A percentile compares a stretch with the other conserved stretches of the same genome.
Conservation (phyloP, 2,113 vertebrate species). For the Dendrocopos noguchii region DNA sequence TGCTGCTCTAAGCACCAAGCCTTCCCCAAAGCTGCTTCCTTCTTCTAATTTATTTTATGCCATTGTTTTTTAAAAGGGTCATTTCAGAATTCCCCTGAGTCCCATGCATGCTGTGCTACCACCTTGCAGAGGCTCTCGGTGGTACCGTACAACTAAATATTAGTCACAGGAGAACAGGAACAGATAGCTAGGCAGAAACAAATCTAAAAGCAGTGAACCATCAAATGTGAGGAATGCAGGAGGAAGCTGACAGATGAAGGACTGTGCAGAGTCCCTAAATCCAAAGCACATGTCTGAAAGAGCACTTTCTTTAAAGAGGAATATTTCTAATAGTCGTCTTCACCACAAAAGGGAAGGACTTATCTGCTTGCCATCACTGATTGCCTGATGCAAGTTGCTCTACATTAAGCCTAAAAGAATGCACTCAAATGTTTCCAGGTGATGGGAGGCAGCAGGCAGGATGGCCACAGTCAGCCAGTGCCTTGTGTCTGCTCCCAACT, state of each 20-base stretch:
- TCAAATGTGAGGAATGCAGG: background rate
- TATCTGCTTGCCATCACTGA: background rate
- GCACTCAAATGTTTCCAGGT: background rate
- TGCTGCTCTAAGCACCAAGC: background rate
- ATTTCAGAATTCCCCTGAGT: constrained; percentile 24
- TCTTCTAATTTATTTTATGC: constrained; percentile 24
- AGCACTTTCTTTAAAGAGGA: background rate
- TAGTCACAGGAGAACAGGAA: constrained; percentile 40
- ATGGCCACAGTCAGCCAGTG: rapidly evolving
- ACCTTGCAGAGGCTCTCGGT: constrained; percentile 27
- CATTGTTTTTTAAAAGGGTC: constrained; percentile 23
- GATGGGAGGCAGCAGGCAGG: background rate
- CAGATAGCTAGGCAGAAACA: constrained; percentile 23
- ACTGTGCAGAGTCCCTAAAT: constrained; percentile 43
- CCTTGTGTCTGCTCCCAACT: background rate
- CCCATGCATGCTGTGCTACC: background rate
- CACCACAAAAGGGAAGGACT: background rate
- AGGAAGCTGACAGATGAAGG: constrained; percentile 59
- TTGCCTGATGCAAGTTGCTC: background rate
- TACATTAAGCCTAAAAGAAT: background rate
- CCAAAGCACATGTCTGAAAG: constrained; percentile 24
- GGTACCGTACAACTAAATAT: background rate
- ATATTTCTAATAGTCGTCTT: background rate
- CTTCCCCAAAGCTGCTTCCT: background rate
- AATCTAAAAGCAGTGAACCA: constrained; percentile 55